Conservation (phyloP, 2,797 vertebrate genomes). For the Holocentrus rufus region DNA sequence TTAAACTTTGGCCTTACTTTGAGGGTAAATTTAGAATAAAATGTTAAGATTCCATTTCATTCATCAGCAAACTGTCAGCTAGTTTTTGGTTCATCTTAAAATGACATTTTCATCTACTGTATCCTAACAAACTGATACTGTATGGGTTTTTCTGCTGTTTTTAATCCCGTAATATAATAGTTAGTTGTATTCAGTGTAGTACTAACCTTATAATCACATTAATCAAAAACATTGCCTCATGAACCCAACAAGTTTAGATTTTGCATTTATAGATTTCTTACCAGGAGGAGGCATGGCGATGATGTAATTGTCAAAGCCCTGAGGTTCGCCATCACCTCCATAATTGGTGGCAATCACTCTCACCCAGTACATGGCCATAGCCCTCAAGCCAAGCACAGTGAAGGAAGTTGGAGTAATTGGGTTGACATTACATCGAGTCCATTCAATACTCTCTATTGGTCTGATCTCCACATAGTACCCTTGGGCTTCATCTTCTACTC, state of each 20-base stretch:
- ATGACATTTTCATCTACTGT: not conserved
- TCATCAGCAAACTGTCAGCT: not conserved
- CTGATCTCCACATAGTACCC: conserved; percentile 90
- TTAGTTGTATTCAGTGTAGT: too few species aligned
- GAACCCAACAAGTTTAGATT: not conserved
- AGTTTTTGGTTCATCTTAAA: not conserved
- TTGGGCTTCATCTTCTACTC: conserved; percentile 78
- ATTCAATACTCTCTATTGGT: conserved; percentile 78
- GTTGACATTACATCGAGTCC: conserved; percentile 84
- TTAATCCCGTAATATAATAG: too few species aligned
- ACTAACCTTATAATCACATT: not conserved
- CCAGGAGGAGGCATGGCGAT: conserved; percentile 80
- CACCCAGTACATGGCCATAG: conserved; percentile 83
- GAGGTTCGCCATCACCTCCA: conserved; percentile 83
- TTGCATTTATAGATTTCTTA: conserved; percentile 59
- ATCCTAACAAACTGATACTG: not conserved
- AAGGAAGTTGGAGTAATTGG: conserved; percentile 80
- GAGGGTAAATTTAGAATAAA: conserved; percentile 14
- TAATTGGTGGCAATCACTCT: conserved; percentile 87
- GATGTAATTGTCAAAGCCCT: conserved; percentile 78
- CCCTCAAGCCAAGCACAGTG: conserved; percentile 84
- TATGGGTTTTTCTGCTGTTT: too few species aligned
- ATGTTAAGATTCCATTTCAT: not conserved
- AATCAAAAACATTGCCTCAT: not conserved
- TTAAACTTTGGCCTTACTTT: conserved; percentile 86